Percentiles rank a stretch among this genome's conserved stretches.
phyloP scores from a whole-genome alignment of 2,113 vertebrate species.

The Crotalus horridus region DNA sequence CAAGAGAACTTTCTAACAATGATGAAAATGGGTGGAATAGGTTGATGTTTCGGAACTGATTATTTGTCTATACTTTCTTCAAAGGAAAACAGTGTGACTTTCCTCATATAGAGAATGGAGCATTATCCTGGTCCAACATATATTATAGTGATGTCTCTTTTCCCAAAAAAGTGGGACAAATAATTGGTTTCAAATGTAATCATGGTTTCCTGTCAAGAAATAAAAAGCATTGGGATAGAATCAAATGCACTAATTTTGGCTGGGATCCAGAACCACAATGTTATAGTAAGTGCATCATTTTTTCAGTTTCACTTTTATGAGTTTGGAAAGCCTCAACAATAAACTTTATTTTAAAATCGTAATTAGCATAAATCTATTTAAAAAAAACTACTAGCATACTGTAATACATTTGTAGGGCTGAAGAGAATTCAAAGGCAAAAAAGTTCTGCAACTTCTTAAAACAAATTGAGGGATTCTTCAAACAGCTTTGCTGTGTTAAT shows the following conservation, averaged over 20 bases:
- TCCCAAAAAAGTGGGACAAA: conserved; percentile 11
- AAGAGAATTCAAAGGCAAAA: not conserved
- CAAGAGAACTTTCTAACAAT: not conserved
- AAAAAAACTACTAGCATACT: not conserved
- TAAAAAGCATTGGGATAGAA: not conserved
- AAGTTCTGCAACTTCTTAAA: not conserved
- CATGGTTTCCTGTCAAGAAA: conserved; percentile 10
- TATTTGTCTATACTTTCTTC: not conserved
- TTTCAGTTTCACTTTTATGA: not conserved
- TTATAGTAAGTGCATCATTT: not conserved
- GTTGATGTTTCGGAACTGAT: not conserved
- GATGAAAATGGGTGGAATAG: not conserved
- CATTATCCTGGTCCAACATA: conserved; percentile 6
- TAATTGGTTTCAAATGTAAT: not conserved
- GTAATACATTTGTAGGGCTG: not conserved
- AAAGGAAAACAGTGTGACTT: conserved; percentile 2
- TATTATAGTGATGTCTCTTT: conserved; percentile 14
- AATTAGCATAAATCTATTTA: not conserved
- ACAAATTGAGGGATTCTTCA: not conserved
- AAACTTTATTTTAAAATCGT: not conserved
- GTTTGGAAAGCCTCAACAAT: not conserved
- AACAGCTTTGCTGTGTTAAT: not conserved
- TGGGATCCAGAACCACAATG: conserved; percentile 23
- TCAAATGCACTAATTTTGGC: not conserved
- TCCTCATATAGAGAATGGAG: conserved; percentile 14